Base-by-base conservation (phyloP, 2,888 invertebrate species). In the Papilio demoleus region DNA sequence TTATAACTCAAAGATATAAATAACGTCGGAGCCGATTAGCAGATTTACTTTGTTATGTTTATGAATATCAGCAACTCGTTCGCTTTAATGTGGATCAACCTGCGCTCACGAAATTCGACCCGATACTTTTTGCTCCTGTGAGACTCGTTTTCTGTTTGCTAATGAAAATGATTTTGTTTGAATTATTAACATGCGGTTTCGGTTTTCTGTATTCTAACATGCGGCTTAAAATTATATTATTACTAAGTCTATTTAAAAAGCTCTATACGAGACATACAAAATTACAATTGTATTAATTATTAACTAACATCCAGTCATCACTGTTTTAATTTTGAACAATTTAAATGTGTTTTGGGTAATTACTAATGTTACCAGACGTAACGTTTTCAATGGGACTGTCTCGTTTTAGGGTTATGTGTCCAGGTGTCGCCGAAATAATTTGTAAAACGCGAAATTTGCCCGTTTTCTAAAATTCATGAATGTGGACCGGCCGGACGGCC, bases 41-140 rank as follows among this genome's bases (percentile, higher is more conserved):
- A 59, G 36, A 50, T 59, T 64, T 69, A 69, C 68, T 69, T 65
- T 65, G 65, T 69, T 69, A 65, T 58, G 47, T 63, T 68, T 63
- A 63, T 65, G 65, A 65, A 69, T 65, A 65, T 65, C 38, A 19
- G 61, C 62, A 40, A 69, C 50, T 60, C 50, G 50, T 69, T 68
- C 27, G 40, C n/a, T 68, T 64, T 61, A 69, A 65, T 60, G 53
- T 69, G 68, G 68, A 69, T 69, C 61, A 61, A 68, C 62, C 67
- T 42, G 47, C 19, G 60, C 68, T 40, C 42, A 45, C 60, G 65
- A 65, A 34, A 42, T 60, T 38, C 59, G 64, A 59, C 27, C 38
- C 36, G 17, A 12, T 47, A 31, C 58, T 38, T 65, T 65, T 65
- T 65, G 59, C 59, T 59, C 45, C 1, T 14, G 9, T 19, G 31